Conservation (phyloP, 2,797 vertebrate species). For the Phaenicophaeus curvirostris region DNA sequence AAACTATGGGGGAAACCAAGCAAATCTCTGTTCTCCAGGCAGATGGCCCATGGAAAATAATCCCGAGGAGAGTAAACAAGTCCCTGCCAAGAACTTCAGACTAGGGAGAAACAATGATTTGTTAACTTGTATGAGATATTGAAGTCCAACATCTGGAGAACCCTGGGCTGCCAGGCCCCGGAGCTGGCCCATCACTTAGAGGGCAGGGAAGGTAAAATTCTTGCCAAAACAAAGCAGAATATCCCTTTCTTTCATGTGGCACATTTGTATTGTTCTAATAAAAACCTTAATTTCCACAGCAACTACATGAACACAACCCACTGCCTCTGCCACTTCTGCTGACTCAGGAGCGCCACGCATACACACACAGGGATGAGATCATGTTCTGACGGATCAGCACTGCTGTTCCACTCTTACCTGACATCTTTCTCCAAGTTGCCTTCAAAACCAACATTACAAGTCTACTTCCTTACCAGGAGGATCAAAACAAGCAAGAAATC, state of each 20-base stretch:
- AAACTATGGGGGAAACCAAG: slow-evolving; percentile 52
- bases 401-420: neutral
- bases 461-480: neutral
- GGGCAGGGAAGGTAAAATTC: neutral
- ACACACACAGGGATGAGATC: neutral
- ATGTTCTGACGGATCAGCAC: neutral
- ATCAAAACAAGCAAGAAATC: neutral
- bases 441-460: neutral
- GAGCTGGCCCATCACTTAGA: neutral
- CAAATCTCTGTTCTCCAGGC: slow-evolving; percentile 61
- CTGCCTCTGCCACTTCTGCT: neutral
- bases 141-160: slow-evolving; percentile 46
- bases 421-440: neutral
- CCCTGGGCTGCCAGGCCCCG: neutral
- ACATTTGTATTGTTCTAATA: neutral
- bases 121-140: neutral
- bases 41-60: slow-evolving; percentile 67
- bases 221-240: neutral
- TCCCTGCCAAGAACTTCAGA: slow-evolving; percentile 44
- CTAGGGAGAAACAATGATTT: neutral
- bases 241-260: neutral
- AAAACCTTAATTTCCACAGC: neutral
- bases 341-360: accelerated
- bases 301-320: neutral
- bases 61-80: slow-evolving; percentile 59